A percentile compares a stretch with the other conserved stretches of the same genome.
Evolutionary conservation across 2,113 vertebrate genomes (phyloP).

Genomic region (Apodemus speciosus): DNA sequence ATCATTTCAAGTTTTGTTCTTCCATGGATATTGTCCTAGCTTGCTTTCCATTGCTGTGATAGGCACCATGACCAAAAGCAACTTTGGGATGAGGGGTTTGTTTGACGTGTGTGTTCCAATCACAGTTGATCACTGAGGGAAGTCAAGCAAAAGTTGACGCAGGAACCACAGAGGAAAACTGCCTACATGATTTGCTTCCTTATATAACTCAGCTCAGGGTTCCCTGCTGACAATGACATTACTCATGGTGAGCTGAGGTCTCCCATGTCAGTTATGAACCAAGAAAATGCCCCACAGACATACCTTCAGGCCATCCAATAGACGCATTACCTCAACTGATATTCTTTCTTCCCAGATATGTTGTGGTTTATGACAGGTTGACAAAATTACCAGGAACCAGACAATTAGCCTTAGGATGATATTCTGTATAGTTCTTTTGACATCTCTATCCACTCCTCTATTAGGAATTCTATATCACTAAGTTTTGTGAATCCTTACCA

Average conservation of each 20-base stretch:
- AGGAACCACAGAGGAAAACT: not conserved
- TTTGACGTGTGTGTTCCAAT: not conserved
- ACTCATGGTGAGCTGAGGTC: not conserved
- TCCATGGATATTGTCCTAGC: not conserved
- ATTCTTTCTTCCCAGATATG: not conserved
- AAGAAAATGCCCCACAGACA: not conserved
- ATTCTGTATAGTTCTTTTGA: not conserved
- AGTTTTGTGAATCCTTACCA: not conserved
- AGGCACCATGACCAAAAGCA: not conserved
- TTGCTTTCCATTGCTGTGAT: not conserved
- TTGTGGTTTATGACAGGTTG: not conserved
- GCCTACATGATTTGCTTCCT: not conserved
- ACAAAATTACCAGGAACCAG: not conserved
- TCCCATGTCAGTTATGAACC: not conserved
- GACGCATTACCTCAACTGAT: not conserved
- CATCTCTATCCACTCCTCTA: not conserved
- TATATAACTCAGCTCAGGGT: not conserved
- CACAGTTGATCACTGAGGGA: not conserved
- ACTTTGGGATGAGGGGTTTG: not conserved
- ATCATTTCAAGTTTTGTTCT: not conserved
- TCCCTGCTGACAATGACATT: not conserved
- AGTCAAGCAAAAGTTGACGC: not conserved
- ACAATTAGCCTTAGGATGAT: not conserved
- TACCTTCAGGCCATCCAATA: not conserved
- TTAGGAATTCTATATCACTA: not conserved